These are phyloP conservation scores for Hoplias malabaricus DNA, from an alignment of 2,113 vertebrate species.

Conservation along the genomic window DNA sequence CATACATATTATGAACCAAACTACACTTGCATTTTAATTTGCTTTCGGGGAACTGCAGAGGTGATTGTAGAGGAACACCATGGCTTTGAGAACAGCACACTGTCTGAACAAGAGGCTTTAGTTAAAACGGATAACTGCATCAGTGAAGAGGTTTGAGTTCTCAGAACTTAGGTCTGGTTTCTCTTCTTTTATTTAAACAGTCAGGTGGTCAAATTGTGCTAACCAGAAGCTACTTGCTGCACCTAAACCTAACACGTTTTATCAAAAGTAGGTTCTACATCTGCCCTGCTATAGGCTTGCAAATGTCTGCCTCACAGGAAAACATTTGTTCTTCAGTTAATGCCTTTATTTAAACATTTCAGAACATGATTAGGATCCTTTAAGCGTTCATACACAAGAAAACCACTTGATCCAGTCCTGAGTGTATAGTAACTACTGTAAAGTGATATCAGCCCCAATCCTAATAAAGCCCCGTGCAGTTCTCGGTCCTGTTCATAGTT, in stretches of 20 bases:
- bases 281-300: neutral
- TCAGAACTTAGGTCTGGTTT: neutral
- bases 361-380: neutral
- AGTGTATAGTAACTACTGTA: neutral
- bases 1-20: neutral
- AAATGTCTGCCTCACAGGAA: neutral
- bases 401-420: neutral
- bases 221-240: neutral
- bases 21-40: neutral
- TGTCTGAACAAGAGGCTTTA: too few species aligned
- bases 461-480: neutral
- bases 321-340: too few species aligned
- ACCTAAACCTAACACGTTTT: neutral
- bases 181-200: neutral
- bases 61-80: neutral
- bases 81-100: too few species aligned
- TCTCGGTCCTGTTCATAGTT: neutral
- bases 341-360: too few species aligned
- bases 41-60: neutral
- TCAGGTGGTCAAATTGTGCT: neutral
- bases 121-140: too few species aligned
- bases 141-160: neutral
- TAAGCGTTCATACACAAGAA: neutral
- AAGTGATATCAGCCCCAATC: neutral
- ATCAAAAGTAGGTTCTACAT: neutral